Evolutionary conservation across 2,113 vertebrate species (phyloP).

Genomic region (Corvus cornix): DNA sequence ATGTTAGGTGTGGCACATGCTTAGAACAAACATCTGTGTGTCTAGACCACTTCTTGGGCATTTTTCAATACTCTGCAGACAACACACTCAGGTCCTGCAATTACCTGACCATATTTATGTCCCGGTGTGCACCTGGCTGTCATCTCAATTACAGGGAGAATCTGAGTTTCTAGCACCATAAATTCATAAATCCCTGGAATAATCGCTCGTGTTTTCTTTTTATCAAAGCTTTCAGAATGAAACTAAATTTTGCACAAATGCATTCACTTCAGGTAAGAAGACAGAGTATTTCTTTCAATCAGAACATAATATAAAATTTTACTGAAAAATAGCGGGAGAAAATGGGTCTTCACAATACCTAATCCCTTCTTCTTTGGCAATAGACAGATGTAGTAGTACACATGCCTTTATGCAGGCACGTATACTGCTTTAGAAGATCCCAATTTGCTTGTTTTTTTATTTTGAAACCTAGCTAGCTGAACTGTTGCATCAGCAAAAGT

Average conservation of each 20-base stretch:
- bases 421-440: neutral
- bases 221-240: neutral
- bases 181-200: neutral
- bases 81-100: neutral
- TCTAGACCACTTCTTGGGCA: neutral
- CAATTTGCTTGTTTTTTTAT: neutral
- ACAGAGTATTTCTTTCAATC: neutral
- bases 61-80: neutral
- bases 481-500: neutral
- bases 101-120: neutral
- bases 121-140: fast-evolving
- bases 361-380: neutral
- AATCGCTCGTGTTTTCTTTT: neutral
- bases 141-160: neutral
- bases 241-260: neutral
- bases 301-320: neutral
- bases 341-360: neutral
- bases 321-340: neutral
- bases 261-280: neutral
- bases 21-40: neutral
- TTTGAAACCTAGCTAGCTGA: neutral
- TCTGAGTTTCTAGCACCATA: neutral
- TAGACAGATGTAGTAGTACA: neutral
- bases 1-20: neutral
- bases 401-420: neutral